Evolutionary conservation across 2,797 vertebrate species (phyloP), one percentile per base, ranked within the genome.

Genomic region (Bryconaethiops microstoma): DNA sequence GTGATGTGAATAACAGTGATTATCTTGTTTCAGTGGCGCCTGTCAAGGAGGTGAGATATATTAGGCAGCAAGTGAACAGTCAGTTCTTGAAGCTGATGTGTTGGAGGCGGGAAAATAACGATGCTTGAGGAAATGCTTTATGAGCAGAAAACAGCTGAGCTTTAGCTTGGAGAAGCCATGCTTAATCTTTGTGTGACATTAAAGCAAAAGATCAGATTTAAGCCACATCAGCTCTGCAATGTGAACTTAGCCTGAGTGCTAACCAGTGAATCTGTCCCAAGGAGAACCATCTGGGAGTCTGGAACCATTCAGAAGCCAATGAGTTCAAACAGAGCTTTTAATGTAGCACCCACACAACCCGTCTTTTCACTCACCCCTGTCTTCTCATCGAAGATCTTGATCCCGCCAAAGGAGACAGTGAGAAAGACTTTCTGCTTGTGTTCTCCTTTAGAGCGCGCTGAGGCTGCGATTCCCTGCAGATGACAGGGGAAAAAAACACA

Each of bases 381-480:
- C 94, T 99, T 99, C 91, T 99, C 98, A 91, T 99, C 97, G 82
- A 97, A 99, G 94, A 99, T 99, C 93, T 98, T 99, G 95, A 99
- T 99, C 90, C 98, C 98, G 89, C 97, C 96, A 79, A 99, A 99
- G 92, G 98, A 99, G 89, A 99, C 93, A 1, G 98, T 99, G 89
- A 99, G 94, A 92, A 99, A 99, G 93, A 99, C 94, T 91, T 98
- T 99, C 93, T 97, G 97, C 89, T 99, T 99, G 94, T 99, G 98
- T 86, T 99, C 97, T 88, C 97, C 97, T 95, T 99, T 99, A 23
- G 97, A 98, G 83, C 98, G 96, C 16, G 96, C 96, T 0, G 95
- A 95, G 85, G 97, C 97, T 86, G 96, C 97, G 83, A 98, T 91
- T 85, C 97, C 97, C 98, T 99, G 83, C 82, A 76, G 88, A 88